A percentile compares a stretch with the other conserved stretches of the same genome.
Conservation (phyloP, 2,888 invertebrate species). For the Leptopilina myrica region DNA sequence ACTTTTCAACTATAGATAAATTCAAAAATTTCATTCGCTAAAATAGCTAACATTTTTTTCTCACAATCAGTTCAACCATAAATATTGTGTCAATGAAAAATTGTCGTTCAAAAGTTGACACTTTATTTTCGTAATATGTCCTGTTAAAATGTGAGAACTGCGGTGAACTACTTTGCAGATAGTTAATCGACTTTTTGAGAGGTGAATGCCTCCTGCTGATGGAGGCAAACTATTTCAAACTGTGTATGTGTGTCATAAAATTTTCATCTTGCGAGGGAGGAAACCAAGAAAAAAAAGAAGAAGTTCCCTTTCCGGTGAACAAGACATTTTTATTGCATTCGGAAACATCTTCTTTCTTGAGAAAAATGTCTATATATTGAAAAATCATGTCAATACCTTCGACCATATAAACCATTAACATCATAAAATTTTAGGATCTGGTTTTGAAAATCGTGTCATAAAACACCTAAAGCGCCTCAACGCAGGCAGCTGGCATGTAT, state of each 20-base stretch:
- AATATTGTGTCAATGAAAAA: too few species aligned
- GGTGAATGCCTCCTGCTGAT: constrained; percentile 6
- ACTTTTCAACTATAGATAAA: neutral
- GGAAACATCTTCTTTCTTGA: constrained; percentile 14
- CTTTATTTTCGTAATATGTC: neutral
- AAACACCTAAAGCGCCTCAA: neutral
- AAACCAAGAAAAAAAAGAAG: neutral
- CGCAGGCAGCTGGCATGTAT: neutral
- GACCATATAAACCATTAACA: too few species aligned
- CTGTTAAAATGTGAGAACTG: neutral
- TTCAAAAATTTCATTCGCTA: neutral
- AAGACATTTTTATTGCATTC: constrained; percentile 19
- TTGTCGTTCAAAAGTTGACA: neutral
- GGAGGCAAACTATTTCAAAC: constrained; percentile 19
- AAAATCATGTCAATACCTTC: neutral
- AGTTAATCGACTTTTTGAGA: constrained; percentile 8
- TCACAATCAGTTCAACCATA: too few species aligned
- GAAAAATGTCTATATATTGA: neutral
- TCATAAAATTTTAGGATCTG: neutral
- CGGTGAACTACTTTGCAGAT: neutral
- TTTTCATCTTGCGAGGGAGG: neutral
- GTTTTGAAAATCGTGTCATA: constrained; percentile 1
- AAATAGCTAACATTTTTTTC: too few species aligned
- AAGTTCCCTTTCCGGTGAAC: constrained; percentile 28
- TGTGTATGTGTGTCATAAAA: constrained; percentile 2